These are phyloP conservation scores for Cryptocephalus moraei DNA, from an alignment of 2,888 invertebrate genomes.

Conservation along the genomic window DNA sequence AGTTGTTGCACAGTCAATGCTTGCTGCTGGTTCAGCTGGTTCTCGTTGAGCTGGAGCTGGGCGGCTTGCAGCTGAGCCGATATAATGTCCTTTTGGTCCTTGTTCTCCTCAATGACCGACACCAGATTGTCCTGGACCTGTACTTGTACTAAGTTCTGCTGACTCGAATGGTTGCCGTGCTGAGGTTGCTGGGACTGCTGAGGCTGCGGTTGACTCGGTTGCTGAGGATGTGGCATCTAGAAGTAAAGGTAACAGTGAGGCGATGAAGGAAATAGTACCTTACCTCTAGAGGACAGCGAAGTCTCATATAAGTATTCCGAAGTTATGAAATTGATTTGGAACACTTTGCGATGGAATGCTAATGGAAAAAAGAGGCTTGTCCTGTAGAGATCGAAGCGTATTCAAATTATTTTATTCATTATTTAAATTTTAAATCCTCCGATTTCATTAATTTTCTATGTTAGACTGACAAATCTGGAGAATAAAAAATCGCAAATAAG, in stretches of 20 bases:
- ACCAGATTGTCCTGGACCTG: constrained; percentile 39
- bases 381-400: neutral
- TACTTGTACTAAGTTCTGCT: constrained; percentile 37
- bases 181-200: constrained; percentile 29
- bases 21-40: constrained; percentile 38
- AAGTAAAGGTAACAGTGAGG: neutral
- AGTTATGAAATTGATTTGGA: too few species aligned
- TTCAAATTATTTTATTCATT: too few species aligned
- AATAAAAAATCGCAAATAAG: too few species aligned
- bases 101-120: constrained; percentile 37
- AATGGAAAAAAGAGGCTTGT: too few species aligned
- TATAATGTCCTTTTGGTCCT: constrained; percentile 34
- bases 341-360: too few species aligned
- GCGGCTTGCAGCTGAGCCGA: constrained; percentile 34
- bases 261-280: too few species aligned
- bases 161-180: constrained; percentile 24
- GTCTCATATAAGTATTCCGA: too few species aligned
- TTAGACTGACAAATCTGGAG: too few species aligned
- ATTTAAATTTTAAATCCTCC: neutral
- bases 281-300: too few species aligned
- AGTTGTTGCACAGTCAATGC: constrained; percentile 32
- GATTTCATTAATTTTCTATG: neutral
- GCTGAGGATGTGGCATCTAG: constrained; percentile 7
- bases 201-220: constrained; percentile 6
- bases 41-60: constrained; percentile 45